Percentiles rank a stretch among this genome's conserved stretches.
These are phyloP conservation scores for Callionymus lyra DNA, from an alignment of 2,113 vertebrate species.

Conservation along the genomic window DNA sequence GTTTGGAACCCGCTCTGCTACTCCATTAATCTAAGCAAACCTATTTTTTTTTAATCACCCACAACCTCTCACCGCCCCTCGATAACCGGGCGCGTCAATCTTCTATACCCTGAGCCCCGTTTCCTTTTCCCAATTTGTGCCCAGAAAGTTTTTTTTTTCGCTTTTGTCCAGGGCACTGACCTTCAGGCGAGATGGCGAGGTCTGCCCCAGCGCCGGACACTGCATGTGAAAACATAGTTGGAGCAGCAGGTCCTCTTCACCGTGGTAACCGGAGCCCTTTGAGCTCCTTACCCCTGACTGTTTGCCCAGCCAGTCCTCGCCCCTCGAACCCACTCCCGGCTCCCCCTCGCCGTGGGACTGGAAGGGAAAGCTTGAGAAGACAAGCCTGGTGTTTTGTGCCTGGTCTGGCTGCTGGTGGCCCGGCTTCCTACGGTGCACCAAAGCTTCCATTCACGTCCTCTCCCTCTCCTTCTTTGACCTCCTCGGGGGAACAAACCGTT, in stretches of 20 bases:
- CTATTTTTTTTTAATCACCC: too few species aligned
- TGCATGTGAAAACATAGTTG: slow-evolving; percentile 85
- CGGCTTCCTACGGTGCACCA: slow-evolving; percentile 47
- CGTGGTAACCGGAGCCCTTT: slow-evolving; percentile 80
- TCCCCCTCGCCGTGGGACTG: slow-evolving; percentile 20
- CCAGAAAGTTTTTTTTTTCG: slow-evolving; percentile 11
- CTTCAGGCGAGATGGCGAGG: slow-evolving; percentile 53
- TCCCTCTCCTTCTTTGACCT: slow-evolving; percentile 44
- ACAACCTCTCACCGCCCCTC: too few species aligned
- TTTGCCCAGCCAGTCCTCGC: slow-evolving; percentile 68
- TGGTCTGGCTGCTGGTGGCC: slow-evolving; percentile 61
- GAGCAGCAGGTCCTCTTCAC: slow-evolving; percentile 70
- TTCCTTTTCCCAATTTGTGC: too few species aligned
- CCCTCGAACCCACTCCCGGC: slow-evolving; percentile 23
- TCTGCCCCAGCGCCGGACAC: slow-evolving; percentile 67
- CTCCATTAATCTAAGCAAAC: too few species aligned
- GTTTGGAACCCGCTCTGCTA: too few species aligned
- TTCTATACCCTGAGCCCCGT: slow-evolving; percentile 34
- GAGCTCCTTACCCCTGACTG: slow-evolving; percentile 74
- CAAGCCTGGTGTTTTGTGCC: slow-evolving; percentile 49
- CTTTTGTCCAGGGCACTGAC: slow-evolving; percentile 56
- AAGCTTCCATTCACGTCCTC: slow-evolving; percentile 47
- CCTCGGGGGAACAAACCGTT: slow-evolving; percentile 30
- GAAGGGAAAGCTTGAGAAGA: slow-evolving; percentile 40
- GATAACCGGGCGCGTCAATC: not conserved